Base-by-base conservation (phyloP, 2,888 invertebrate species). In the Lampropteryx suffumata region DNA sequence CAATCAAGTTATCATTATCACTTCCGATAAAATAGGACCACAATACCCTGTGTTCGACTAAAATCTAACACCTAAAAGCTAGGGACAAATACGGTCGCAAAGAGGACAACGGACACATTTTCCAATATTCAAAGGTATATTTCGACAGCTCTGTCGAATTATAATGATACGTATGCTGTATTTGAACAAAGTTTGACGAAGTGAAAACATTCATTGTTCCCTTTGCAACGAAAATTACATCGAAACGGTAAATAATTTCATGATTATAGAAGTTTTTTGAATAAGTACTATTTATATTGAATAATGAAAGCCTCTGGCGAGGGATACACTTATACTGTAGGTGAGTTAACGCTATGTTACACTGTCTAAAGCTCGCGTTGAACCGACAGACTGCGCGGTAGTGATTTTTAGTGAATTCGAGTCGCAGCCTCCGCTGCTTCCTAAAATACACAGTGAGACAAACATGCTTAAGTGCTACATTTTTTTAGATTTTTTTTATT, bases 1-100 rank as follows among this genome's bases (percentile, higher is more conserved):
- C 81, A 73, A 79, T 79, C 84, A 77, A 82, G 73, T 76, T 81
- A 84, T 76, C 71, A 67, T 37, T 64, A 81, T 82, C 85, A 76
- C 84, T 71, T 83, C 80, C 84, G 74, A 67, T 84, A 87, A 88
- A 87, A 89, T 88, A 89, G 86, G 86, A 89, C 89, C 89, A 81
- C 89, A 89, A 90, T 89, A 90, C 89, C 89, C 89, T 90, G 89
- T 87, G 88, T 78, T 87, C 76, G 77, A 84, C 69, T 80, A 80
- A 86, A 82, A 80, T 76, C 88, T 89, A 89, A 82, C 73, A 83
- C 79, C 84, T 89, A 88, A 73, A 76, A 82, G 80, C 89, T 89
- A 89, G 84, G 84, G 88, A 87, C 85, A 85, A 79, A 75, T 80
- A 85, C 74, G 76, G 82, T 86, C 80, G 88, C 88, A 86, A 85